phyloP scores from a whole-genome alignment of 2,797 vertebrate species.

The Takifugu ocellatus region DNA sequence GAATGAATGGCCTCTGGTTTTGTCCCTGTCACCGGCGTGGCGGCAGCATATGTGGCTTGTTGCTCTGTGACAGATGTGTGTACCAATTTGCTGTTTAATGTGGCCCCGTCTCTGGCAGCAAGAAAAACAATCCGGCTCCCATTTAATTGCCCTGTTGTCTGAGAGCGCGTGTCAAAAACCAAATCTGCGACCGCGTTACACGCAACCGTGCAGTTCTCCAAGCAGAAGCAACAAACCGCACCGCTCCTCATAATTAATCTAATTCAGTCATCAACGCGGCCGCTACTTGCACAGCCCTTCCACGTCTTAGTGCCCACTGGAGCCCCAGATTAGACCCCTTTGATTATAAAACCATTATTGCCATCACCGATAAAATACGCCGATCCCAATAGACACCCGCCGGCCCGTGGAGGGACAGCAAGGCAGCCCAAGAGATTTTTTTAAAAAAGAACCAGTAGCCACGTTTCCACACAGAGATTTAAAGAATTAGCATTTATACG shows the following conservation, averaged over 20 bases:
- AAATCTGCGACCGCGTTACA: slow-evolving; percentile 75
- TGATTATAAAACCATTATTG: slow-evolving; percentile 51
- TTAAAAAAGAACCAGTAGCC: too few relatives aligned
- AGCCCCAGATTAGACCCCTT: slow-evolving; percentile 76
- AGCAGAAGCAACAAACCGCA: slow-evolving; percentile 91
- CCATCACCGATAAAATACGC: slow-evolving; percentile 51
- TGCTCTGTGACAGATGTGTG: slow-evolving; percentile 46
- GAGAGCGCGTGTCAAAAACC: slow-evolving; percentile 78
- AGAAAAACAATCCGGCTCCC: slow-evolving; percentile 74
- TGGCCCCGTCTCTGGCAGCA: slow-evolving; percentile 64
- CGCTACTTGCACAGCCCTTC: slow-evolving; percentile 69
- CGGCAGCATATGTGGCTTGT: slow-evolving; percentile 50
- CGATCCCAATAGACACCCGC: slow-evolving; percentile 42
- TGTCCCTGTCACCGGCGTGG: slow-evolving; percentile 52
- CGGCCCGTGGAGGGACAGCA: neutral
- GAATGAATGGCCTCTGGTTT: slow-evolving; percentile 54
- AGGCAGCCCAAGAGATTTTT: too few relatives aligned
- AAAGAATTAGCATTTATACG: slow-evolving; percentile 22
- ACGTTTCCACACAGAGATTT: slow-evolving; percentile 8
- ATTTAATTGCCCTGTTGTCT: slow-evolving; percentile 75
- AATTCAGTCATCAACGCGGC: slow-evolving; percentile 64
- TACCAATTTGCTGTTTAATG: slow-evolving; percentile 50
- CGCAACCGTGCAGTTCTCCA: slow-evolving; percentile 71
- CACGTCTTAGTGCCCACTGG: slow-evolving; percentile 64
- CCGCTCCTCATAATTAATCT: slow-evolving; percentile 79